A percentile compares a stretch with the other conserved stretches of the same genome.
phyloP scores from a whole-genome alignment of 2,888 invertebrate species.

The Disparrhopalites patrizii region DNA sequence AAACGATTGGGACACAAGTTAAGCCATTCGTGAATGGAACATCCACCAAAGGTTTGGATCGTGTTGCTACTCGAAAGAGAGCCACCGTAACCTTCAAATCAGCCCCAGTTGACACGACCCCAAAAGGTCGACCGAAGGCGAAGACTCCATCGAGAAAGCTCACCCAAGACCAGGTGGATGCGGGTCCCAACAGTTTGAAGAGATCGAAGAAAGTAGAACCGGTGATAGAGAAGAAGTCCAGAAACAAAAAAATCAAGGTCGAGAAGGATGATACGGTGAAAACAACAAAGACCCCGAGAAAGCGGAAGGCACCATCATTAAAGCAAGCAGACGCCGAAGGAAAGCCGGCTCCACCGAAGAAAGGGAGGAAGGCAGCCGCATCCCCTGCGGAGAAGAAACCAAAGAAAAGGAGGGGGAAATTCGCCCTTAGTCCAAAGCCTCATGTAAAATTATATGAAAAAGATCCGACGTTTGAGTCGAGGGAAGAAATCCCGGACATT shows the following conservation, averaged over 20 bases:
- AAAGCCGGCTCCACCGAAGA: neutral
- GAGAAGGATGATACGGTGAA: neutral
- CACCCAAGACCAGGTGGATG: no score
- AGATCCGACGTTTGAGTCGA: slow-evolving; percentile 42
- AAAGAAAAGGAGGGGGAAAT: neutral
- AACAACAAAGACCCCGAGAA: neutral
- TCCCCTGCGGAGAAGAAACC: neutral
- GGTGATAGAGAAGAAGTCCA: no score
- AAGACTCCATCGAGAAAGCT: no score
- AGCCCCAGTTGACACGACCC: no score
- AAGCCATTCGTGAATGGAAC: no score
- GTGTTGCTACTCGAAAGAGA: no score
- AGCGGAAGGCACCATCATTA: neutral
- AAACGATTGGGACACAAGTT: no score
- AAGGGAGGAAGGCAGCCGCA: neutral
- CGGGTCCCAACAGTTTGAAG: no score
- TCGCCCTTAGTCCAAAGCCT: slow-evolving; percentile 32
- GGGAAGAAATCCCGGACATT: slow-evolving; percentile 51
- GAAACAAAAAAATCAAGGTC: neutral
- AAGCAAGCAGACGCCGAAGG: neutral
- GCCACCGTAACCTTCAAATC: no score
- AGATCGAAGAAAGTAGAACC: no score
- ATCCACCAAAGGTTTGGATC: no score
- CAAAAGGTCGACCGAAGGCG: no score
- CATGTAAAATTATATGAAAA: slow-evolving; percentile 36